Conservation (phyloP, 2,888 invertebrate genomes). For the Argynnis bischoffii region DNA sequence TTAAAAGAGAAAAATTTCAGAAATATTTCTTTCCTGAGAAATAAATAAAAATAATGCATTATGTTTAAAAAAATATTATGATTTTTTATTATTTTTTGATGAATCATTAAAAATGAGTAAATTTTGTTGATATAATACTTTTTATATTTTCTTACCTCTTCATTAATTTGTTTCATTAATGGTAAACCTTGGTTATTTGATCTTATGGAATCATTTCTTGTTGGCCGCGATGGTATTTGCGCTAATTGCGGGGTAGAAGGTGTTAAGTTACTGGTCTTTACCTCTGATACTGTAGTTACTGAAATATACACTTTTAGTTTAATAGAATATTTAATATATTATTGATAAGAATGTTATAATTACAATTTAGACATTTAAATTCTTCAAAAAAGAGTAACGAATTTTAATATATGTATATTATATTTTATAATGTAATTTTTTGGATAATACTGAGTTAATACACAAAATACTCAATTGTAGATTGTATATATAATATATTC, state of each 20-base stretch:
- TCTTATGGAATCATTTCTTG: constrained; percentile 46
- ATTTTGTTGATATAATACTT: background rate
- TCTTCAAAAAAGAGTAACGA: no score
- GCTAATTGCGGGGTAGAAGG: constrained; percentile 52
- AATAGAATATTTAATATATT: background rate
- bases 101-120: no score
- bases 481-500: no score
- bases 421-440: no score
- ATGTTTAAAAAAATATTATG: no score
- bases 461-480: background rate
- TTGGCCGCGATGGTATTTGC: constrained; percentile 37
- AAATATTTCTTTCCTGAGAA: no score
- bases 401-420: no score
- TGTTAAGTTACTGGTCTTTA: constrained; percentile 69
- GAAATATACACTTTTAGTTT: constrained; percentile 34
- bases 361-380: no score
- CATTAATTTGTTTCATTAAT: constrained; percentile 74
- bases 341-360: no score
- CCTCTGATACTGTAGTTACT: constrained; percentile 72
- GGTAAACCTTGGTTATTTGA: constrained; percentile 69
- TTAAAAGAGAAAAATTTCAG: no score
- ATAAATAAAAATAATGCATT: no score
- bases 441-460: background rate
- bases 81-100: no score
- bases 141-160: constrained; percentile 59